A percentile compares a stretch with the other conserved stretches of the same genome.
These are phyloP conservation scores for Rhingia campestris DNA, from an alignment of 2,888 invertebrate genomes.

Conservation along the genomic window DNA sequence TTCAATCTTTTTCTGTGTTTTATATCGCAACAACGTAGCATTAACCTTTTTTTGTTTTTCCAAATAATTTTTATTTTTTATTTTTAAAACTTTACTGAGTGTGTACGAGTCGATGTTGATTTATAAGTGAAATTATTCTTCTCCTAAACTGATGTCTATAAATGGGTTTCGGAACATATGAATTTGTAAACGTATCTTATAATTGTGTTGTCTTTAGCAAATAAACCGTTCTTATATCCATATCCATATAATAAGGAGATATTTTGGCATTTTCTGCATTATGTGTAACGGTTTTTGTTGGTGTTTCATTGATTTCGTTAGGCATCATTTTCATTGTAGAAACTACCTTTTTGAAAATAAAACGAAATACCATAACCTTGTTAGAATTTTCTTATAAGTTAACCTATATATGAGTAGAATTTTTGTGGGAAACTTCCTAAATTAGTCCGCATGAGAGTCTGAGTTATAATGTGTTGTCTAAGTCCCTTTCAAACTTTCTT, in stretches of 20 bases:
- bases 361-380: neutral
- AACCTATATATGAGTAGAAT: neutral
- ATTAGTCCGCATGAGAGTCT: constrained; percentile 42
- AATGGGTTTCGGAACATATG: constrained; percentile 64
- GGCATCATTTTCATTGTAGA: constrained; percentile 19
- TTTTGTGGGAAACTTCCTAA: constrained; percentile 7
- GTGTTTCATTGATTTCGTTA: constrained; percentile 20
- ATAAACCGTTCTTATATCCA: neutral
- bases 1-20: constrained; percentile 36
- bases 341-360: neutral
- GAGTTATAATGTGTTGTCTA: constrained; percentile 13
- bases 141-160: constrained; percentile 51
- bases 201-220: constrained; percentile 51
- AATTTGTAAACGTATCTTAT: constrained; percentile 50
- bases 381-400: neutral
- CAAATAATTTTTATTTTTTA: constrained; percentile 7
- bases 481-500: constrained; percentile 4
- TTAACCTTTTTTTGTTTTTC: constrained; percentile 22
- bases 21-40: constrained; percentile 62
- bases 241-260: neutral
- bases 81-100: constrained; percentile 44
- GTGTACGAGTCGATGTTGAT: constrained; percentile 64
- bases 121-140: constrained; percentile 48
- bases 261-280: constrained; percentile 1
- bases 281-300: constrained; percentile 6